Base-by-base conservation (phyloP, 2,113 vertebrate species). In the Pteronura brasiliensis region DNA sequence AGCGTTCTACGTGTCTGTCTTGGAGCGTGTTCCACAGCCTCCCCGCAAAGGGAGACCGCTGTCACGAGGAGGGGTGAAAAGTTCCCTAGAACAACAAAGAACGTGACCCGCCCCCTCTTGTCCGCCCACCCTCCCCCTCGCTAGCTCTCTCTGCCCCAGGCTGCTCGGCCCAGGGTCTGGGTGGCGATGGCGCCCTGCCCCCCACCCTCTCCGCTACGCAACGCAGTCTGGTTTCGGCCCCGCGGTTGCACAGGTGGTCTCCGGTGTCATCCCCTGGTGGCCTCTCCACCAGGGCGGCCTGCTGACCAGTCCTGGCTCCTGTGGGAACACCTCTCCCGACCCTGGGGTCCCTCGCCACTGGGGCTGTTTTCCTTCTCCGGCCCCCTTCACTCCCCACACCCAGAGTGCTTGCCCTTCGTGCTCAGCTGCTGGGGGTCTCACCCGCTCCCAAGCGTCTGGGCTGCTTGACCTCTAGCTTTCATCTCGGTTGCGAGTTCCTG, bases 161-260 rank as follows among this genome's bases (percentile, higher is more conserved):
- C n/a, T 21, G 34, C 67, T 3, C 1, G 3, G 67, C 69, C 69
- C 17, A 36, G 69, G 69, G 34, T 71, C 8, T 10, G 69, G n/a
- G n/a, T 10, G n/a, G 36, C 20, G 20, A 6, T 4, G 34, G n/a
- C 0, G 0, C 4, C 69, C n/a, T 4, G 4, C 69, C 20, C 21
- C n/a, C 65, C 12, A 4, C 7, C 65, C 65, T 20, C 65, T 9
- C 31, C 7, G 7, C 65, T 3, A 49, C 1, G 31, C 65, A n/a
- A 49, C 1, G 31, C 65, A n/a, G 31, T n/a, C 7, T n/a, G 34
- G 65, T 20, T 69, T 69, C 17, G 3, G 7, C 15, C 65, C 65
- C 34, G 34, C 31, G 1, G 65, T 9, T 17, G 1, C 34, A 8
- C 18, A 20, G 65, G 7, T 18, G 65, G 65, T 4, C 17, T 69